Evolutionary conservation across 1,140 invertebrate genomes (phyloP), one percentile per base, ranked within the genome.

Genomic region (Bombus pascuorum): DNA sequence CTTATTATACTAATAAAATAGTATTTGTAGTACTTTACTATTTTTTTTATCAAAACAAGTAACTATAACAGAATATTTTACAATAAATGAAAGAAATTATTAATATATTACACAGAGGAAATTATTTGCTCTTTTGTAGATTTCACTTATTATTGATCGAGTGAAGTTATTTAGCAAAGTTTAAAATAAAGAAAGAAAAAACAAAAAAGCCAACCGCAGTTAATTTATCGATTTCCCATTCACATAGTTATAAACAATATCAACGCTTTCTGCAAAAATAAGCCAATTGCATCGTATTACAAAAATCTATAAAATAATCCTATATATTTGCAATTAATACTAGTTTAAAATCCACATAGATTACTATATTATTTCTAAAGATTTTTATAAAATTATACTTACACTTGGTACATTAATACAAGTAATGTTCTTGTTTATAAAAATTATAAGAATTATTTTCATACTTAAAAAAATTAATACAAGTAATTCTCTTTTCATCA

Each of bases 401-500:
- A 62, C 12, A n/a, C 28, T n/a, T n/a, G 6, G 8, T 34, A 66
- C 6, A 66, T 66, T 9, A 15, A 34, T 34, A 18, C 0, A 66
- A 66, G 15, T 62, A 62, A 62, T 62, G 25, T n/a, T n/a, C 3
- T 62, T 62, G 25, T 32, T 34, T 32, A 10, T 34, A 66, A 34
- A 34, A 34, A 34, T 34, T 9, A 25, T 12, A 70, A 37, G 9
- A 68, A 34, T 68, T 22, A 70, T 1, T 39, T 70, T 37, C 5
- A 37, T 39, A 12, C 71, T 87, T 84, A 6, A 42, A 70, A 13
- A 25, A 57, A 65, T 53, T 22, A 75, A 75, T 53, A 65, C 28
- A 47, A 62, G 53, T 5, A n/a, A 32, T 34, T 74, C 39, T 32
- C 8, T 47, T n/a, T 37, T 39, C 22, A 6, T 0, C 95, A 87